Evolutionary conservation across 1,140 invertebrate genomes (phyloP).

Genomic region (Lordiphosa collinella): DNA sequence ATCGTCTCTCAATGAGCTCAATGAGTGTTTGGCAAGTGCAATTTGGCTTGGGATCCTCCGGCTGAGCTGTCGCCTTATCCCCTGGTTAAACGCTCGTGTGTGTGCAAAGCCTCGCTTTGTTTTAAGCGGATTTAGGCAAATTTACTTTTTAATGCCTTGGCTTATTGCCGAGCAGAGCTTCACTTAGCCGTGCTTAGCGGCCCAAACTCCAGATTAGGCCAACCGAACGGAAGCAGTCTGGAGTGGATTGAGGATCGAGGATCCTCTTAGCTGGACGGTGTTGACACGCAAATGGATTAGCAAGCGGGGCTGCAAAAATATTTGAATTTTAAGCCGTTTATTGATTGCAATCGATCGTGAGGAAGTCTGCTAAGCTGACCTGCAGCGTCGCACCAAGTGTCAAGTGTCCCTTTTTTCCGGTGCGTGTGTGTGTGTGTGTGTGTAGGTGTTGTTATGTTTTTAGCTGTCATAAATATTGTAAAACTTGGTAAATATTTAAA

Average conservation of each 20-base stretch:
- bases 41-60: background rate
- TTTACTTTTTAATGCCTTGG: constrained; percentile 74
- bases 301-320: constrained; percentile 43
- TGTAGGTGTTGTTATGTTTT: constrained; percentile 77
- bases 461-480: constrained; percentile 78
- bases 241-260: background rate
- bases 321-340: constrained; percentile 69
- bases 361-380: constrained; percentile 28
- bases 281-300: constrained; percentile 74
- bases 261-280: constrained; percentile 14
- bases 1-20: constrained; percentile 13
- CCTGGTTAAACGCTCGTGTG: constrained; percentile 11
- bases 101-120: constrained; percentile 25
- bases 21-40: constrained; percentile 24
- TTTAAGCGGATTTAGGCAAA: constrained; percentile 63
- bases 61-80: constrained; percentile 7
- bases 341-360: constrained; percentile 65
- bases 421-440: constrained; percentile 21
- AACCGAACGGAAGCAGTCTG: constrained; percentile 45
- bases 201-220: constrained; percentile 36
- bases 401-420: constrained; percentile 50
- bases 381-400: constrained; percentile 33
- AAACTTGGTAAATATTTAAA: constrained; percentile 77
- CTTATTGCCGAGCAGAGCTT: constrained; percentile 60
- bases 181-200: constrained; percentile 64